phyloP scores from a whole-genome alignment of 2,888 invertebrate species.

The Beris chalybata region DNA sequence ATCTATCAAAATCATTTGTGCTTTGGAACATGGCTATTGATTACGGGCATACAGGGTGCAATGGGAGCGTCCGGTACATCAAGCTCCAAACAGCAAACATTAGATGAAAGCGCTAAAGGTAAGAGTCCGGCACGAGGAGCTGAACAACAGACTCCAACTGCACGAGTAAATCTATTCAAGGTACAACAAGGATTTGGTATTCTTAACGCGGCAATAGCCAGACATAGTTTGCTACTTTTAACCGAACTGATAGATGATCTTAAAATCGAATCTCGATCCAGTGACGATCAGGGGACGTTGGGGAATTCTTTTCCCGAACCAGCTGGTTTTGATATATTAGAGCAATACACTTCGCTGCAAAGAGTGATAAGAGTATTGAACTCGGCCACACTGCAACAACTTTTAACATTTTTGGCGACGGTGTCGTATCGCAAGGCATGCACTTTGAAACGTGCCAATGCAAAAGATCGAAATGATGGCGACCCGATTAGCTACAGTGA shows the following conservation, averaged over 20 bases:
- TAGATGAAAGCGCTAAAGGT: constrained; percentile 50
- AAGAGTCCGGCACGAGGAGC: constrained; percentile 55
- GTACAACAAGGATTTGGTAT: constrained; percentile 85
- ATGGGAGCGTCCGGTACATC: constrained; percentile 69
- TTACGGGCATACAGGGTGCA: constrained; percentile 84
- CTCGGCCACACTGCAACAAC: constrained; percentile 59
- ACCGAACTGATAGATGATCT: constrained; percentile 55
- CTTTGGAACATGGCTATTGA: constrained; percentile 84
- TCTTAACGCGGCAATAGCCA: constrained; percentile 85
- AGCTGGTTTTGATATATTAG: constrained; percentile 55
- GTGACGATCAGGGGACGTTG: constrained; percentile 41
- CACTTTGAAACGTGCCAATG: constrained; percentile 75
- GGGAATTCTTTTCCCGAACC: constrained; percentile 46
- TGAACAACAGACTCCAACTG: constrained; percentile 58
- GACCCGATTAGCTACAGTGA: constrained; percentile 86
- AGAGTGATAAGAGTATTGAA: constrained; percentile 59
- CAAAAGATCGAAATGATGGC: constrained; percentile 75
- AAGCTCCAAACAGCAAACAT: constrained; percentile 53
- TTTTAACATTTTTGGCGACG: constrained; percentile 86
- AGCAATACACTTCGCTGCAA: constrained; percentile 56
- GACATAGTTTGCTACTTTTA: constrained; percentile 74
- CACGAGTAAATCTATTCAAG: constrained; percentile 70
- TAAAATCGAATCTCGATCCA: constrained; percentile 53
- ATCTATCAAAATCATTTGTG: constrained; percentile 87
- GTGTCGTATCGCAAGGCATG: constrained; percentile 91